Percentiles rank a stretch among this genome's conserved stretches.
phyloP scores from a whole-genome alignment of 2,888 invertebrate species.

The Eustalomyia histrio region DNA sequence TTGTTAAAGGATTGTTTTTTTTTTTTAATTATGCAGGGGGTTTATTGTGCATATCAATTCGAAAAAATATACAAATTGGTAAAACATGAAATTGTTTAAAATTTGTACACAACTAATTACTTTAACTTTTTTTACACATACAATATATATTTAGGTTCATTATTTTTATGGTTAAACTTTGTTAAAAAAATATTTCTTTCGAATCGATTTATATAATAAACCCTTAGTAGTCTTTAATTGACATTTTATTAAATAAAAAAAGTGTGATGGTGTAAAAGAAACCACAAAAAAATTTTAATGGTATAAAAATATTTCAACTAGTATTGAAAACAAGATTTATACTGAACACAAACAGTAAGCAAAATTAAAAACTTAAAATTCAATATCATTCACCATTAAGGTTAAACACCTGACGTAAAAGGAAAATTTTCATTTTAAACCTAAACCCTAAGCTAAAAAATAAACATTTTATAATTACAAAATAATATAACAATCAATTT shows the following conservation, averaged over 20 bases:
- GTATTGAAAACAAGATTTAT: constrained; percentile 5
- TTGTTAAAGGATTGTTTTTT: not conserved
- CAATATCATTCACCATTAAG: constrained; percentile 29
- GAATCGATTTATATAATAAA: too few species aligned
- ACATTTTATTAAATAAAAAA: constrained; percentile 5
- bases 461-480: constrained; percentile 41
- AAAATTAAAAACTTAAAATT: constrained; percentile 1
- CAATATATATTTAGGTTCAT: too few species aligned
- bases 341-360: constrained; percentile 38
- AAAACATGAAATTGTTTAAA: too few species aligned
- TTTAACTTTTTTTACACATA: too few species aligned
- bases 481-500: constrained; percentile 52
- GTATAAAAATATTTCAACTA: constrained; percentile 13
- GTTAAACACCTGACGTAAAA: constrained; percentile 24
- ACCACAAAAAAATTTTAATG: constrained; percentile 11
- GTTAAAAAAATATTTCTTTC: too few species aligned
- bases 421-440: constrained; percentile 13
- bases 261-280: not conserved
- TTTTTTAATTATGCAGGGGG: not conserved
- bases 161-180: too few species aligned
- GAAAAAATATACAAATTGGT: too few species aligned
- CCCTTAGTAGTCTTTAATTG: constrained; percentile 32
- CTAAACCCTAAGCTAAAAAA: constrained; percentile 35
- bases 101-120: too few species aligned
- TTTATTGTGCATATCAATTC: too few species aligned